phyloP scores from a whole-genome alignment of 1,140 invertebrate species.

The Dendroctonus ponderosae region DNA sequence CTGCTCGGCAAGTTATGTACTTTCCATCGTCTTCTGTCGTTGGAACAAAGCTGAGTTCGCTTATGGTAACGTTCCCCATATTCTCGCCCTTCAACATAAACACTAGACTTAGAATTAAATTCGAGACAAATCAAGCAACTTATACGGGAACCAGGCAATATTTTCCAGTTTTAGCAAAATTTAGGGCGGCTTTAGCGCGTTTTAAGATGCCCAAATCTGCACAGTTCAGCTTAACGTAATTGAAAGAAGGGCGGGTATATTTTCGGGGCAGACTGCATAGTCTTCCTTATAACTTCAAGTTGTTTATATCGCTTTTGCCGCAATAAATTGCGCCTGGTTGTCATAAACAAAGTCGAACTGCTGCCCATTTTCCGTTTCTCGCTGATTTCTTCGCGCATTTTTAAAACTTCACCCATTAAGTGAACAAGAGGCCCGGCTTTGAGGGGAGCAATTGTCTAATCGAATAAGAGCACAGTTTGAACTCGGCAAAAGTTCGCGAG shows the following conservation, averaged over 20 bases:
- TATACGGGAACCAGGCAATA: too few relatives aligned
- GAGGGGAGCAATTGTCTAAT: too few relatives aligned
- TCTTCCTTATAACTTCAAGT: conserved; percentile 23
- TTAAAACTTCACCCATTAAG: conserved; percentile 18
- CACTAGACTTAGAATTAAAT: too few relatives aligned
- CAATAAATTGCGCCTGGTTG: conserved; percentile 30
- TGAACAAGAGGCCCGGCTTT: neutral
- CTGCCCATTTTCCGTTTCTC: conserved; percentile 20
- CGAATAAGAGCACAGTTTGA: too few relatives aligned
- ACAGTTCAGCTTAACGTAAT: too few relatives aligned
- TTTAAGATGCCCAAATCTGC: too few relatives aligned
- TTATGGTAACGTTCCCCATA: conserved; percentile 78
- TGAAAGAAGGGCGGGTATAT: too few relatives aligned
- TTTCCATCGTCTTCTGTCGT: conserved; percentile 82
- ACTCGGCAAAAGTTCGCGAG: too few relatives aligned
- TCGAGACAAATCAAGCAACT: too few relatives aligned
- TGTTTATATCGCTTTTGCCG: conserved; percentile 15
- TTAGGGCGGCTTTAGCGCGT: too few relatives aligned
- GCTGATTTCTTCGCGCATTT: conserved; percentile 19
- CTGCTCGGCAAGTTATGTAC: conserved; percentile 81
- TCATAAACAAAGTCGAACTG: conserved; percentile 35
- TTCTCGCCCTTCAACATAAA: conserved; percentile 67
- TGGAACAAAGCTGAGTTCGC: conserved; percentile 78
- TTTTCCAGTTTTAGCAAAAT: too few relatives aligned
- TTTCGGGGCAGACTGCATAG: neutral